Conservation (phyloP, 2,797 vertebrate species). For the Tiaroga cobitis region DNA sequence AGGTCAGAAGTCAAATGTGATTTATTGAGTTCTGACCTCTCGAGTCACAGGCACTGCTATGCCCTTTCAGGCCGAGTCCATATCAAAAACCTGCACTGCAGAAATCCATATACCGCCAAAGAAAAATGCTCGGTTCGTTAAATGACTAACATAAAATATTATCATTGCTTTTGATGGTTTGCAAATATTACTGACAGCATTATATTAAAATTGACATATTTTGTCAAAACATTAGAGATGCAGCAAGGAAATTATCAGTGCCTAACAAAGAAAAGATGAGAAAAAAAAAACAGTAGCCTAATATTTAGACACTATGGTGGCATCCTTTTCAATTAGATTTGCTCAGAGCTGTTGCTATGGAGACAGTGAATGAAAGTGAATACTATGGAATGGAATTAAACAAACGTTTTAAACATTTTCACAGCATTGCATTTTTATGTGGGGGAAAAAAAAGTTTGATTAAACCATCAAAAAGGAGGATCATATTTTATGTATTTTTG, state of each 20-base stretch:
- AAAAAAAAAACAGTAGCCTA: background rate
- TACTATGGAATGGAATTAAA: background rate
- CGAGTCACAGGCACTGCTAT: conserved; percentile 42
- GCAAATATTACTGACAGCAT: conserved; percentile 41
- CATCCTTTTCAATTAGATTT: conserved; percentile 44
- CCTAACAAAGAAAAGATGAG: conserved; percentile 24
- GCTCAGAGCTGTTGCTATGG: conserved; percentile 61
- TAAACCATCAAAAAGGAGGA: background rate
- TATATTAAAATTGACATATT: conserved; percentile 2
- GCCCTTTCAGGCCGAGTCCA: conserved; percentile 42
- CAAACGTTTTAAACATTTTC: background rate
- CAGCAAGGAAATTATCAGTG: conserved; percentile 20
- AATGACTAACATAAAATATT: background rate
- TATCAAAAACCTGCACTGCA: conserved; percentile 30
- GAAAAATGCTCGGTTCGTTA: background rate
- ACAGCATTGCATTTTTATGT: background rate
- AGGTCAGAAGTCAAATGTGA: conserved; percentile 61
- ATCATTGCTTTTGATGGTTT: background rate
- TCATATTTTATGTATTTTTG: too few species aligned
- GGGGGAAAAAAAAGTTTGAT: too few species aligned
- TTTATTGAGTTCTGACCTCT: conserved; percentile 62
- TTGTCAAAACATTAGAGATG: conserved; percentile 14
- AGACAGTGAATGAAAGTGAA: conserved; percentile 48
- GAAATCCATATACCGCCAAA: background rate
- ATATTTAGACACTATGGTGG: conserved; percentile 46